Conservation (phyloP, 30 jellyfish, hydroid and myxozoan genomes). For the Sanderia malayensis region DNA sequence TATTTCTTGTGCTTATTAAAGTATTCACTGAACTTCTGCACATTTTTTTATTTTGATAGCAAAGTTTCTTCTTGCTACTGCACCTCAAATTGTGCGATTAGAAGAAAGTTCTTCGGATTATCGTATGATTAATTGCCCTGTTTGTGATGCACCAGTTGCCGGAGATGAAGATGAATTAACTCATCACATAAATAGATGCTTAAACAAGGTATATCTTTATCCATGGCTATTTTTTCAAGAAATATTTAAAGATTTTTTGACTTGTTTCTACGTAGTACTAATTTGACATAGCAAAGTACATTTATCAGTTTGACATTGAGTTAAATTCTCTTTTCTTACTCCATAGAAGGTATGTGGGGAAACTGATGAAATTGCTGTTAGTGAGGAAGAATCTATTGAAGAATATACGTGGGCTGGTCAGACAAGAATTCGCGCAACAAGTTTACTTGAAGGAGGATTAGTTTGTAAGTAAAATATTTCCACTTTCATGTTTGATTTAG, state of each 20-base stretch:
- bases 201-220: slow-evolving; percentile 58
- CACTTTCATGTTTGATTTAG: not conserved
- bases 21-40: too few species aligned
- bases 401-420: slow-evolving; percentile 97
- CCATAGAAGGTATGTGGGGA: slow-evolving; percentile 40
- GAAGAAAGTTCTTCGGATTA: slow-evolving; percentile 18
- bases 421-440: slow-evolving; percentile 76
- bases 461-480: slow-evolving; percentile 22
- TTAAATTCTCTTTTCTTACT: not conserved
- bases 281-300: too few species aligned
- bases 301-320: too few species aligned
- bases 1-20: too few species aligned
- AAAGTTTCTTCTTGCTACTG: slow-evolving; percentile 9
- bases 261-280: too few species aligned
- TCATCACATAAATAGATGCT: slow-evolving; percentile 28
- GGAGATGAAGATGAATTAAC: slow-evolving; percentile 49
- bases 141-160: slow-evolving; percentile 40
- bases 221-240: too few species aligned
- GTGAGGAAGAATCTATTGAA: slow-evolving; percentile 72
- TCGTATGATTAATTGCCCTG: slow-evolving; percentile 29
- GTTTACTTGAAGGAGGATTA: slow-evolving; percentile 66
- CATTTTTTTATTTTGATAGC: too few species aligned
- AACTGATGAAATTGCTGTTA: slow-evolving; percentile 53
- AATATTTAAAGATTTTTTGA: too few species aligned
- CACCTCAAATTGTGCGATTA: not conserved